These are phyloP conservation scores for Heliconius nattereri DNA, from an alignment of 1,140 invertebrate species.

Conservation along the genomic window DNA sequence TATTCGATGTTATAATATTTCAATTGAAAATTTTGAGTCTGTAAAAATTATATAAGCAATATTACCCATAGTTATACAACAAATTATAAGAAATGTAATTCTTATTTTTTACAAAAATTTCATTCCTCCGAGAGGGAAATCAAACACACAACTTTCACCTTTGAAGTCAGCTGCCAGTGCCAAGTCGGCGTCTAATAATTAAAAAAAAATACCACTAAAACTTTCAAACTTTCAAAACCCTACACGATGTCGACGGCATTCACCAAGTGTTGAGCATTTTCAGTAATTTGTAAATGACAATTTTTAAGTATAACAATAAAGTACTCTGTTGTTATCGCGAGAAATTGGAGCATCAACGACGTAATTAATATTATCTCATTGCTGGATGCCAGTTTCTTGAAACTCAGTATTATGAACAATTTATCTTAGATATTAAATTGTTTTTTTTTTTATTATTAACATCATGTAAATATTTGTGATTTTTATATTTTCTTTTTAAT, in stretches of 20 bases:
- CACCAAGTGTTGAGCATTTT: slow-evolving; percentile 30
- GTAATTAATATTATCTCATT: slow-evolving; percentile 46
- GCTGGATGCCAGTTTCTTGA: slow-evolving; percentile 17
- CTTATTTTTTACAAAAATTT: too few relatives aligned
- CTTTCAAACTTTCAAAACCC: neutral
- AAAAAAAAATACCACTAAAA: too few relatives aligned
- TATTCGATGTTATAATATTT: too few relatives aligned
- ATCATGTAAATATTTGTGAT: neutral
- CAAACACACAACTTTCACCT: too few relatives aligned
- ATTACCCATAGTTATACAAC: too few relatives aligned
- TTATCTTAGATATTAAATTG: slow-evolving; percentile 5
- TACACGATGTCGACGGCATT: neutral
- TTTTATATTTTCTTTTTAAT: neutral
- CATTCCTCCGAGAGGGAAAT: too few relatives aligned
- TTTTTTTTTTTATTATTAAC: neutral
- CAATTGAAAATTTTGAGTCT: too few relatives aligned
- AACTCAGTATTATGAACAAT: neutral
- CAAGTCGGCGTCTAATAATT: too few relatives aligned
- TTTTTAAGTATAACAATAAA: slow-evolving; percentile 48
- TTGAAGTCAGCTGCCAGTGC: too few relatives aligned
- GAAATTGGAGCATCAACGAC: slow-evolving; percentile 47
- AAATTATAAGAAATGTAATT: too few relatives aligned
- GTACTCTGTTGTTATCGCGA: slow-evolving; percentile 45
- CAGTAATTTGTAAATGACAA: slow-evolving; percentile 52
- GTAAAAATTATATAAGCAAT: too few relatives aligned